These are phyloP conservation scores for Trissolcus brochymenae DNA, from an alignment of 2,888 invertebrate species.

Conservation along the genomic window DNA sequence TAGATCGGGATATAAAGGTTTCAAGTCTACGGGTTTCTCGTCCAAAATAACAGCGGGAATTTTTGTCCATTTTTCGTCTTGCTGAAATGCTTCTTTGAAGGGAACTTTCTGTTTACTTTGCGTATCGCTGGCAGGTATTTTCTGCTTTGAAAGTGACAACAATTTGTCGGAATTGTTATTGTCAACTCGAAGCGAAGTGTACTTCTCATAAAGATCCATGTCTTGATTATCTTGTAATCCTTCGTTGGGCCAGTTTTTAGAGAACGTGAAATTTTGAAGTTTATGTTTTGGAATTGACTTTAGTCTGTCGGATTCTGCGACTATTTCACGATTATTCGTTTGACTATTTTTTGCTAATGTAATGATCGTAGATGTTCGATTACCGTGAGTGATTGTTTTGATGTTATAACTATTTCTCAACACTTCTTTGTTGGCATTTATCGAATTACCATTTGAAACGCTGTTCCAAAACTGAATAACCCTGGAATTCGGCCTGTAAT, in stretches of 20 bases:
- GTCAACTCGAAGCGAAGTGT: conserved; percentile 63
- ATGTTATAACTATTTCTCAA: conserved; percentile 17
- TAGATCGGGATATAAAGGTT: conserved; percentile 61
- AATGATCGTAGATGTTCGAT: conserved; percentile 23
- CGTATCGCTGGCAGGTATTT: neutral
- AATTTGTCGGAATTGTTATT: conserved; percentile 8
- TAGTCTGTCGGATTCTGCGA: neutral
- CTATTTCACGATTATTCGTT: neutral
- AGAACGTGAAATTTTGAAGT: neutral
- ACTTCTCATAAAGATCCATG: conserved; percentile 70
- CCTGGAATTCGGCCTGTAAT: conserved; percentile 20
- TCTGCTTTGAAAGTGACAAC: neutral
- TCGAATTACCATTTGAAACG: conserved; percentile 13
- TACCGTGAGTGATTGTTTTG: conserved; percentile 9
- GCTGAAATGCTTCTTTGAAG: neutral
- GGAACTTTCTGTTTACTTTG: neutral
- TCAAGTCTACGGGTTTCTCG: conserved; percentile 56
- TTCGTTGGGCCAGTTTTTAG: conserved; percentile 71
- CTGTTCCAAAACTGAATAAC: conserved; percentile 34
- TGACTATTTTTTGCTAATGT: neutral
- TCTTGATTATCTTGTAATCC: conserved; percentile 65
- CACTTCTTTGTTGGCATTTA: conserved; percentile 1
- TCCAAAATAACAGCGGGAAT: conserved; percentile 62
- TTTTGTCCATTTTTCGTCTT: conserved; percentile 65
- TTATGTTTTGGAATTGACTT: neutral